Conservation (phyloP, 1,140 invertebrate genomes). For the Antheraea pernyi region DNA sequence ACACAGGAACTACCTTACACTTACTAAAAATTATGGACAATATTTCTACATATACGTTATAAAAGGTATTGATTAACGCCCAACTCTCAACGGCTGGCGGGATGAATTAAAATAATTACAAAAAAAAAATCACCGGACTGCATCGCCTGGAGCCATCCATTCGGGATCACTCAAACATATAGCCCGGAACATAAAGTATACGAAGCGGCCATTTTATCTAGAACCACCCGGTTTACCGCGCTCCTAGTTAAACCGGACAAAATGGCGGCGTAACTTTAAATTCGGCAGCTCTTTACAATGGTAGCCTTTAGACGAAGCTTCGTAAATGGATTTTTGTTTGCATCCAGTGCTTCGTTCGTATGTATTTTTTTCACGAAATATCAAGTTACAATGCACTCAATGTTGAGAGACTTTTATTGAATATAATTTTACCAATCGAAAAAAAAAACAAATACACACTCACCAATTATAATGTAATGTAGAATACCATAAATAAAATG, state of each 20-base stretch:
- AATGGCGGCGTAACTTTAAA: not conserved
- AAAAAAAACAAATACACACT: too few species aligned
- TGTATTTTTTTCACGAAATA: not conserved
- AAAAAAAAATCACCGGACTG: not conserved
- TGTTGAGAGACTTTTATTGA: not conserved
- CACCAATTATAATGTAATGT: too few species aligned
- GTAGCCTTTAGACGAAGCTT: not conserved
- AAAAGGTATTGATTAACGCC: not conserved
- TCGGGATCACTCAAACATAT: constrained; percentile 1
- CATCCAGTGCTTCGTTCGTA: not conserved
- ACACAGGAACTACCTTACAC: too few species aligned
- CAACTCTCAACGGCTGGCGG: not conserved
- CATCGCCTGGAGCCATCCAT: not conserved
- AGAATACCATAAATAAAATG: too few species aligned
- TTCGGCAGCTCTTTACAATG: not conserved
- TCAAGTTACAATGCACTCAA: not conserved
- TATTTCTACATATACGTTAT: not conserved
- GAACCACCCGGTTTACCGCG: not conserved
- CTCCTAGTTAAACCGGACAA: not conserved
- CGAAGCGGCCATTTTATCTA: not conserved
- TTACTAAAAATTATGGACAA: not conserved
- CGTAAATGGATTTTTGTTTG: constrained; percentile 4
- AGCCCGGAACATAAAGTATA: constrained; percentile 1
- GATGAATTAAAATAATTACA: not conserved
- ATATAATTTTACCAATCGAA: not conserved